phyloP scores from a whole-genome alignment of 2,888 invertebrate genomes.

The Cabera pusaria region DNA sequence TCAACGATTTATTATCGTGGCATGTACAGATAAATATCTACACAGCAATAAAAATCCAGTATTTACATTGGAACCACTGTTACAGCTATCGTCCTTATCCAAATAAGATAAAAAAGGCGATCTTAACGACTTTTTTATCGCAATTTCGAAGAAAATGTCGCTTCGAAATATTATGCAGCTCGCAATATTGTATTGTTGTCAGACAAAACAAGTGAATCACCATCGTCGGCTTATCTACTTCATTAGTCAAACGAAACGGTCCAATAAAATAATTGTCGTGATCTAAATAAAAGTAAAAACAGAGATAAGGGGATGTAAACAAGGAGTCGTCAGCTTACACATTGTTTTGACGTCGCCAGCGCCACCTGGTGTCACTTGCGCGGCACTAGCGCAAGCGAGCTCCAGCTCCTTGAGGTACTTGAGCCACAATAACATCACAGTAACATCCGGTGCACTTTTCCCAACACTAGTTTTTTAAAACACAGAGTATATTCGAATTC shows the following conservation, averaged over 20 bases:
- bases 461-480: constrained; percentile 38
- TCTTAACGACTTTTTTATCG: constrained; percentile 72
- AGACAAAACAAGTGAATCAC: constrained; percentile 24
- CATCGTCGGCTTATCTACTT: constrained; percentile 12
- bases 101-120: constrained; percentile 69
- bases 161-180: constrained; percentile 25
- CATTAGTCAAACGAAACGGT: constrained; percentile 12
- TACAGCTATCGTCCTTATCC: constrained; percentile 56
- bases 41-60: constrained; percentile 60
- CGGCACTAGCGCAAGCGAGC: constrained; percentile 65
- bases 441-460: constrained; percentile 36
- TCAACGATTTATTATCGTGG: constrained; percentile 47
- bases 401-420: constrained; percentile 76
- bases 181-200: constrained; percentile 22
- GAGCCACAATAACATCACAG: constrained; percentile 80
- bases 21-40: constrained; percentile 49
- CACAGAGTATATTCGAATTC: constrained; percentile 36
- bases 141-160: constrained; percentile 53
- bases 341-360: constrained; percentile 73
- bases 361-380: constrained; percentile 66
- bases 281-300: constrained; percentile 23
- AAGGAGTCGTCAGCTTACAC: constrained; percentile 61
- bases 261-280: constrained; percentile 9
- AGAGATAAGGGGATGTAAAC: constrained; percentile 38
- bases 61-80: constrained; percentile 62